phyloP scores from a whole-genome alignment of 92 coral and sea anemone species.

The Siderastrea radians region DNA sequence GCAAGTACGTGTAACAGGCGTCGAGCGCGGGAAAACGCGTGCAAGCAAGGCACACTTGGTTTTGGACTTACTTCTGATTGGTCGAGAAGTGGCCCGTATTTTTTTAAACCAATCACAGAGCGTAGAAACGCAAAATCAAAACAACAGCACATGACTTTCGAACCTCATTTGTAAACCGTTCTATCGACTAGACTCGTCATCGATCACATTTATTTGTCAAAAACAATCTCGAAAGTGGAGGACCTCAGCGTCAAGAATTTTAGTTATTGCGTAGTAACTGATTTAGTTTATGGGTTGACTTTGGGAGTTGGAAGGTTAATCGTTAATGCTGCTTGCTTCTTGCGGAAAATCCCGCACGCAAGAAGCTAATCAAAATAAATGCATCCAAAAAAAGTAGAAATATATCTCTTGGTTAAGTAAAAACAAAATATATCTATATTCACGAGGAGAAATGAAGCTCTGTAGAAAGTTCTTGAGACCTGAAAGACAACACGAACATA shows the following conservation, averaged over 20 bases:
- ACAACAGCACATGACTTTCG: too few species aligned
- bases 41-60: too few species aligned
- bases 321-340: neutral
- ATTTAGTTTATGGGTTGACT: neutral
- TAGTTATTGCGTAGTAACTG: neutral
- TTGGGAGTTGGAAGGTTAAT: neutral
- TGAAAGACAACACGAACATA: neutral
- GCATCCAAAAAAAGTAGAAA: neutral
- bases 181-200: too few species aligned
- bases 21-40: too few species aligned
- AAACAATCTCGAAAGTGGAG: too few species aligned
- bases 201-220: too few species aligned
- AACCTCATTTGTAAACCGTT: neutral
- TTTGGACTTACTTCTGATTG: too few species aligned
- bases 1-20: too few species aligned
- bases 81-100: too few species aligned
- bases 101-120: too few species aligned
- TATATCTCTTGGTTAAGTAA: neutral
- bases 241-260: too few species aligned
- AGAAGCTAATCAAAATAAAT: neutral
- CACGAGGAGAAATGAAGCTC: neutral
- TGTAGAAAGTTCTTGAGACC: conserved; percentile 16
- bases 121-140: too few species aligned
- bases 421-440: conserved; percentile 18
- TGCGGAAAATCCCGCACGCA: neutral